Conservation (phyloP, 2,888 invertebrate genomes). For the Ptychoptera contaminata region DNA sequence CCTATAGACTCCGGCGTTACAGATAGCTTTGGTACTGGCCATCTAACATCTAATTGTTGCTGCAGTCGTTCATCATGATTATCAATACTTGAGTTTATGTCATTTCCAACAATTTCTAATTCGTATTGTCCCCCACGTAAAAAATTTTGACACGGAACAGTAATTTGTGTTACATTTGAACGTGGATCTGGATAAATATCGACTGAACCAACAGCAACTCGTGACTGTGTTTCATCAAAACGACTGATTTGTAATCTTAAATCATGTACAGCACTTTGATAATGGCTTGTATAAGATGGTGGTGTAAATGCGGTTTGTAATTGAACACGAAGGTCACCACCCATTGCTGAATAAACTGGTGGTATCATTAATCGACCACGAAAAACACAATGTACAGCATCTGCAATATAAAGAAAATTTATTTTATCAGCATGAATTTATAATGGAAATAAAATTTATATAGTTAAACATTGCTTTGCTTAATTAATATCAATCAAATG, state of each 20-base stretch:
- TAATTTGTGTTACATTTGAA: slow-evolving; percentile 31
- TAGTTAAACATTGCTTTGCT: no score
- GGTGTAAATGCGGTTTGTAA: slow-evolving; percentile 30
- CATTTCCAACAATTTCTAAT: slow-evolving; percentile 28
- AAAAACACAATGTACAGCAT: slow-evolving; percentile 28
- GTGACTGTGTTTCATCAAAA: slow-evolving; percentile 26
- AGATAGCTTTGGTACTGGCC: slow-evolving; percentile 59
- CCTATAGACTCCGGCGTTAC: slow-evolving; percentile 60
- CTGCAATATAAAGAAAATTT: slow-evolving; percentile 13
- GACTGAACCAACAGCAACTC: slow-evolving; percentile 18
- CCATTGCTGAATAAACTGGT: slow-evolving; percentile 58
- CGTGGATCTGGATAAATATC: slow-evolving; percentile 11
- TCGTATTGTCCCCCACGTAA: slow-evolving; percentile 52
- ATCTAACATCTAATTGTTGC: slow-evolving; percentile 56
- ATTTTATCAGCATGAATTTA: no score
- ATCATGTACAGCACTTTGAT: slow-evolving; percentile 25
- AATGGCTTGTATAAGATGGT: slow-evolving; percentile 31
- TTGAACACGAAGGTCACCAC: slow-evolving; percentile 61
- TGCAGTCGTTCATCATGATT: slow-evolving; percentile 22
- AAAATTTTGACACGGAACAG: slow-evolving; percentile 56
- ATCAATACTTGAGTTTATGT: slow-evolving; percentile 11
- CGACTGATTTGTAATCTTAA: slow-evolving; percentile 34
- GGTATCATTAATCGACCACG: slow-evolving; percentile 48
- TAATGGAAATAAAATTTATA: no score
- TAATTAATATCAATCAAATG: no score